Percentiles rank a stretch among this genome's conserved stretches.
Conservation (phyloP, 2,888 invertebrate genomes). For the Fragum whitleyi region DNA sequence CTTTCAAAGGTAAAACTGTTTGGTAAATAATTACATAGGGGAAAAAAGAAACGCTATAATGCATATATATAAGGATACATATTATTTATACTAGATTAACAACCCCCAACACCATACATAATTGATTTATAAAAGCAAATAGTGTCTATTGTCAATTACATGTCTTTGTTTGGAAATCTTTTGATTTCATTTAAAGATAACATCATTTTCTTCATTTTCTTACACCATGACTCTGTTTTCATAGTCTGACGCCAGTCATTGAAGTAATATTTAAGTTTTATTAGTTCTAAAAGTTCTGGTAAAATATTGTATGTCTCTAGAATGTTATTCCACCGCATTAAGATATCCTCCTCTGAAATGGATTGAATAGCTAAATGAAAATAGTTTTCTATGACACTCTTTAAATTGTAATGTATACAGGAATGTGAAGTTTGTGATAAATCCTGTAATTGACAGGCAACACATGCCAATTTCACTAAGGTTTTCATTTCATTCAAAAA, state of each 20-base stretch:
- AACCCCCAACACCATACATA: too few relatives aligned
- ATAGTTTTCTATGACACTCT: slow-evolving; percentile 2
- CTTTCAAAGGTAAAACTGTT: too few relatives aligned
- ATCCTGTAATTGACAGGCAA: background rate
- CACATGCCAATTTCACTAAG: background rate
- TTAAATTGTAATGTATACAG: slow-evolving; percentile 9
- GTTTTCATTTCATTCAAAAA: slow-evolving; percentile 6
- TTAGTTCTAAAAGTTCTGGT: slow-evolving; percentile 8
- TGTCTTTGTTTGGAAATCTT: too few relatives aligned
- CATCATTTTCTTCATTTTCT: slow-evolving; percentile 10
- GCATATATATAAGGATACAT: too few relatives aligned
- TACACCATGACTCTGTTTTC: slow-evolving; percentile 11
- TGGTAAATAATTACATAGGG: too few relatives aligned
- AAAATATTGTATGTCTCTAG: slow-evolving; percentile 2
- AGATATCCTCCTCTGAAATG: slow-evolving; percentile 8
- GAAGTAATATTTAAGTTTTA: slow-evolving; percentile 10
- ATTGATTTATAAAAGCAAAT: too few relatives aligned
- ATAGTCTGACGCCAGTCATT: slow-evolving; percentile 12
- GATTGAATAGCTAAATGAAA: slow-evolving; percentile 4
- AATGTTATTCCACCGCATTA: slow-evolving; percentile 2
- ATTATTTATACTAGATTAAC: too few relatives aligned
- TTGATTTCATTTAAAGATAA: too few relatives aligned
- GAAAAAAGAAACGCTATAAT: too few relatives aligned
- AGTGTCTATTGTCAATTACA: too few relatives aligned
- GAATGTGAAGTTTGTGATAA: slow-evolving; percentile 6